Evolutionary conservation across 2,113 vertebrate genomes (phyloP).

Genomic region (rabbit (Oryctolagus cuniculus)): mOryCun1.1 NC_091444.1:73833001-73833500

Average conservation of each 20-base stretch:
- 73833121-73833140: background rate
- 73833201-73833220: background rate
- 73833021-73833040: background rate
- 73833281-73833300: background rate
- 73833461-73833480: background rate
- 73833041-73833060: background rate
- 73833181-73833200: background rate
- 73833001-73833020: background rate
- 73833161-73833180: background rate
- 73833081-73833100: background rate
- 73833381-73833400: background rate
- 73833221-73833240: background rate
- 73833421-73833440: background rate
- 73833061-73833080: background rate
- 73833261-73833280: background rate
- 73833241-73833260: background rate
- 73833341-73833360: rapidly evolving
- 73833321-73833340: background rate
- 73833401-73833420: rapidly evolving
- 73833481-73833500: background rate
- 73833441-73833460: background rate
- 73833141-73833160: background rate
- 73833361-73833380: background rate
- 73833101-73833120: background rate
- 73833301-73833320: background rate